These are phyloP conservation scores for Heloderma charlesbogerti DNA, from an alignment of 2,113 vertebrate genomes.

Conservation along the genomic window DNA sequence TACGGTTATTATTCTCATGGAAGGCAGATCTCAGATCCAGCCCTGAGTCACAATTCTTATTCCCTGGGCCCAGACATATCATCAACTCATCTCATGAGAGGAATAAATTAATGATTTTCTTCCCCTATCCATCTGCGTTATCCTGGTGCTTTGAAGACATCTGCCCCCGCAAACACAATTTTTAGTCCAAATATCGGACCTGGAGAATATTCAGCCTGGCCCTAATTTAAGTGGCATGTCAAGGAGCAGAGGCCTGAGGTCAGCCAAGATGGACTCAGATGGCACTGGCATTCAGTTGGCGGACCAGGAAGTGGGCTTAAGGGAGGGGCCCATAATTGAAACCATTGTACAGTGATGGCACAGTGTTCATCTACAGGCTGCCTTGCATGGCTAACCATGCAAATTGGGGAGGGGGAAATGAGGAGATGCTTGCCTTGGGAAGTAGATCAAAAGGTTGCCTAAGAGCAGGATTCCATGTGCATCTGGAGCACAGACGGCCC, in stretches of 20 bases:
- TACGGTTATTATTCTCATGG: too few species aligned
- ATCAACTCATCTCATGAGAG: too few species aligned
- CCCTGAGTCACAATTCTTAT: too few species aligned
- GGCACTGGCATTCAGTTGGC: constrained; percentile 30
- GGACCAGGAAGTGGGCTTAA: constrained; percentile 41
- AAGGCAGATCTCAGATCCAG: too few species aligned
- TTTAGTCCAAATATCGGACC: not conserved
- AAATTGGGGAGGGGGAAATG: constrained; percentile 1
- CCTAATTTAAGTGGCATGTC: not conserved
- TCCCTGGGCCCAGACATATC: too few species aligned
- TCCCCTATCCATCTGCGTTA: too few species aligned
- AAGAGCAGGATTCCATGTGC: constrained; percentile 63
- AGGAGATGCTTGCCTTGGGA: constrained; percentile 25
- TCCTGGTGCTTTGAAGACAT: too few species aligned
- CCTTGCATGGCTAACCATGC: constrained; percentile 53
- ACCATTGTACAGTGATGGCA: constrained; percentile 50
- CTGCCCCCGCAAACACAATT: too few species aligned
- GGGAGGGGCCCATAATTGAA: constrained; percentile 41
- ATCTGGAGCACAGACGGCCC: constrained; percentile 78
- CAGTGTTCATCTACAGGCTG: constrained; percentile 50
- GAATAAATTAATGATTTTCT: too few species aligned
- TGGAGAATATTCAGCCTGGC: not conserved
- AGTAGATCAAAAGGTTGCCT: constrained; percentile 71
- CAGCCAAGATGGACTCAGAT: constrained; percentile 39
- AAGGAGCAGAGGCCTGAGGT: constrained; percentile 13